Conservation (phyloP, 2,888 invertebrate species). For the Saturnia japonica region DNA sequence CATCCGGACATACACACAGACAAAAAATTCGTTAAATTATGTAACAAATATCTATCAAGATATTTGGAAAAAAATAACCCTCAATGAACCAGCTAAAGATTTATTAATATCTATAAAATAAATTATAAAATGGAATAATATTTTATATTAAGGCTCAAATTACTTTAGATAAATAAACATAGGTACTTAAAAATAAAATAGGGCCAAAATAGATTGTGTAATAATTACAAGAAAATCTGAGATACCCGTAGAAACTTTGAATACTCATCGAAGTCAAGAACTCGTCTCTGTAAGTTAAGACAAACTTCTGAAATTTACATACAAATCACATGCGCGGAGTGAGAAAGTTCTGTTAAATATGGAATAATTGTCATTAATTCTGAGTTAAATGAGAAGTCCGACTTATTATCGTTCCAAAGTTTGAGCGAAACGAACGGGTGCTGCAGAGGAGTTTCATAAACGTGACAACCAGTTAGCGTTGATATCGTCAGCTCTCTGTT, state of each 20-base stretch:
- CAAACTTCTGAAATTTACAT: not conserved
- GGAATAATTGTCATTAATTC: slow-evolving; percentile 10
- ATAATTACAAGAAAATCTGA: too few relatives aligned
- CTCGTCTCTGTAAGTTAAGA: not conserved
- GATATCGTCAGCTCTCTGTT: not conserved
- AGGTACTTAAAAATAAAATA: too few relatives aligned
- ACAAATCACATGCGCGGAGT: slow-evolving; percentile 2
- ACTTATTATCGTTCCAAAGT: slow-evolving; percentile 2
- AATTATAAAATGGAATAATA: too few relatives aligned
- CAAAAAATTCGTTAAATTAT: too few relatives aligned
- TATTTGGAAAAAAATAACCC: too few relatives aligned
- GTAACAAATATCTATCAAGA: too few relatives aligned
- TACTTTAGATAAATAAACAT: too few relatives aligned
- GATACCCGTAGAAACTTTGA: not conserved
- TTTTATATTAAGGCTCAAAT: too few relatives aligned
- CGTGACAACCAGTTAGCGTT: not conserved
- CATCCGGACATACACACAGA: too few relatives aligned
- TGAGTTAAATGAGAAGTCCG: slow-evolving; percentile 3
- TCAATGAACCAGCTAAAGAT: too few relatives aligned
- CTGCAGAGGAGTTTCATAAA: not conserved
- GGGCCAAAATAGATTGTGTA: too few relatives aligned
- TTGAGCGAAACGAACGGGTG: not conserved
- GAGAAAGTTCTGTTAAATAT: slow-evolving; percentile 6
- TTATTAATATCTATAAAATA: too few relatives aligned
- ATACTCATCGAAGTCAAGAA: not conserved